Conservation (phyloP, 2,888 invertebrate species). For the Drosophila antonietae region DNA sequence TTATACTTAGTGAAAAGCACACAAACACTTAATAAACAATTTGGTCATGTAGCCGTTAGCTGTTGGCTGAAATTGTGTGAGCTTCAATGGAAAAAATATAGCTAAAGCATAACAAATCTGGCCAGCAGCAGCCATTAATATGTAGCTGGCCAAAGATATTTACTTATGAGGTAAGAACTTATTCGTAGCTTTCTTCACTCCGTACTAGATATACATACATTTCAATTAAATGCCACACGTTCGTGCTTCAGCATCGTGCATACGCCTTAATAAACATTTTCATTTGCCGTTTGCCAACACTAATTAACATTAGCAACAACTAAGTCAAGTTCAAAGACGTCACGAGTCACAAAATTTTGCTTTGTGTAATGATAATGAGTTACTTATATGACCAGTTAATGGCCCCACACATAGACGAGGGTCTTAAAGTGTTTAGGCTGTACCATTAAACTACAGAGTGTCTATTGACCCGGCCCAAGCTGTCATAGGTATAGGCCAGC, state of each 20-base stretch:
- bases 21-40: constrained; percentile 74
- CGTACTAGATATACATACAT: constrained; percentile 28
- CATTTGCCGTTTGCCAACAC: constrained; percentile 2
- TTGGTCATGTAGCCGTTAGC: constrained; percentile 31
- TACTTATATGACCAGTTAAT: constrained; percentile 58
- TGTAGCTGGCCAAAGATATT: constrained; percentile 13
- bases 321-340: constrained; percentile 76
- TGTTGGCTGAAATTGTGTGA: constrained; percentile 53
- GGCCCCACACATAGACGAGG: constrained; percentile 44
- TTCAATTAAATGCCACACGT: background rate
- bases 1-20: constrained; percentile 59
- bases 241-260: no score
- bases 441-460: constrained; percentile 62
- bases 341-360: constrained; percentile 70
- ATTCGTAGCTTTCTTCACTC: constrained; percentile 45
- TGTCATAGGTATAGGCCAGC: constrained; percentile 12
- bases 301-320: constrained; percentile 9
- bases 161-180: constrained; percentile 37
- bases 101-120: constrained; percentile 67
- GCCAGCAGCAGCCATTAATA: constrained; percentile 12
- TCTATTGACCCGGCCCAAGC: constrained; percentile 60
- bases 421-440: constrained; percentile 67
- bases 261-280: constrained; percentile 1
- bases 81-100: constrained; percentile 65
- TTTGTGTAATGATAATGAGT: constrained; percentile 39